phyloP scores from a whole-genome alignment of 2,113 vertebrate genomes.

The Phrynocephalus versicolor region DNA sequence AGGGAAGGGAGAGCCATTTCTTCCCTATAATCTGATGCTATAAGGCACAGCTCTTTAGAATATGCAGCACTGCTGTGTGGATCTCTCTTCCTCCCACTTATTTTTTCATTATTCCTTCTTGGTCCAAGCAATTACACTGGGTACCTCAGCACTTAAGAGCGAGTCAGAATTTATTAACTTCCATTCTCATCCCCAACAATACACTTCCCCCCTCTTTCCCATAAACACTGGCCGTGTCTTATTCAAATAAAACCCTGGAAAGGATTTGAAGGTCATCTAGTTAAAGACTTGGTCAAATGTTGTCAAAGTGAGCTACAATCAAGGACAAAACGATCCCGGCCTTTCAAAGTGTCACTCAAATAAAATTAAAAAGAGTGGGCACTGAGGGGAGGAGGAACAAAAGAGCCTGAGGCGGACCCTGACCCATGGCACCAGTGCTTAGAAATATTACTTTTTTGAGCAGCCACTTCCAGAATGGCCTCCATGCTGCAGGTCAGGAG shows the following conservation, averaged over 20 bases:
- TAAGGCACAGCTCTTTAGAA: slow-evolving; percentile 11
- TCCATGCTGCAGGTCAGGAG: too few species aligned
- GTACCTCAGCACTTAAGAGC: slow-evolving; percentile 1
- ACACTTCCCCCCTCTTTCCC: not conserved
- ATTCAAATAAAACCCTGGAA: slow-evolving; percentile 11
- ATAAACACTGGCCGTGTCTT: not conserved
- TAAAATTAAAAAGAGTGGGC: not conserved
- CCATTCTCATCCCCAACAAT: slow-evolving; percentile 14
- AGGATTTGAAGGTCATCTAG: not conserved
- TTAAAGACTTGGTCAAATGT: not conserved
- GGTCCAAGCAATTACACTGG: not conserved
- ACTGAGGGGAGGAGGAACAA: not conserved
- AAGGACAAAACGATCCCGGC: not conserved
- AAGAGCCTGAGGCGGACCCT: not conserved
- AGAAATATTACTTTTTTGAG: too few species aligned
- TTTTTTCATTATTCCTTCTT: slow-evolving; percentile 4
- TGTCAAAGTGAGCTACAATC: slow-evolving; percentile 3
- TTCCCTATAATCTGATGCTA: slow-evolving; percentile 1
- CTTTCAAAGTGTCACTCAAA: not conserved
- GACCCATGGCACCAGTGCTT: too few species aligned
- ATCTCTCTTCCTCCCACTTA: slow-evolving; percentile 6
- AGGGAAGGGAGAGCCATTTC: not conserved
- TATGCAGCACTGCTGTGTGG: slow-evolving; percentile 7
- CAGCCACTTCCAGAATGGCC: too few species aligned
- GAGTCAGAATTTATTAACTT: not conserved